A percentile compares a stretch with the other conserved stretches of the same genome.
phyloP scores from a whole-genome alignment of 2,113 vertebrate genomes.

The Pachyramphus minor region DNA sequence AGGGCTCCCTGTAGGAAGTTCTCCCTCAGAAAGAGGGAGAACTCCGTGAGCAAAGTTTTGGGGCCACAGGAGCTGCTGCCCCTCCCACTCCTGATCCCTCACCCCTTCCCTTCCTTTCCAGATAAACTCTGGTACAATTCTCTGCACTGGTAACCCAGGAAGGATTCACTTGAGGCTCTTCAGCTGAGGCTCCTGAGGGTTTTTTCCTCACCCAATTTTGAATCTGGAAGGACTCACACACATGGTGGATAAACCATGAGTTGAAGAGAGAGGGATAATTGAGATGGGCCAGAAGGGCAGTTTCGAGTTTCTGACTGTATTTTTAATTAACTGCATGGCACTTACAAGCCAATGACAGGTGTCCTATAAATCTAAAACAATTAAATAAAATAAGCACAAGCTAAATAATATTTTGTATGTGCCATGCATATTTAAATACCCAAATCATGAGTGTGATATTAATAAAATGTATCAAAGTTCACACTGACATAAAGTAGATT shows the following conservation, averaged over 20 bases:
- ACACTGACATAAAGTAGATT: slow-evolving; percentile 3
- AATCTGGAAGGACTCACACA: not conserved
- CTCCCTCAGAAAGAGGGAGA: not conserved
- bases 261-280: not conserved
- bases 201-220: not conserved
- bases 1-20: not conserved
- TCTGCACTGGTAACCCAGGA: not conserved
- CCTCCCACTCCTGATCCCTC: not conserved
- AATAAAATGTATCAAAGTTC: not conserved
- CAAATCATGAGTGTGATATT: not conserved
- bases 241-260: not conserved
- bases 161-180: not conserved
- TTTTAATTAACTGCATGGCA: not conserved
- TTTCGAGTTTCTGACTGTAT: not conserved
- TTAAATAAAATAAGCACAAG: slow-evolving; percentile 9
- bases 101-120: not conserved
- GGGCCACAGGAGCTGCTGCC: not conserved
- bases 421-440: not conserved
- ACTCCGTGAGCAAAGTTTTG: not conserved
- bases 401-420: not conserved
- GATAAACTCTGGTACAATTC: not conserved
- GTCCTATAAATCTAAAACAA: not conserved
- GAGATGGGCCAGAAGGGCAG: not conserved
- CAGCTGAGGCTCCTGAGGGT: not conserved
- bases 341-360: not conserved